phyloP scores from a whole-genome alignment of 2,797 vertebrate species.

The Chrosomus eos region DNA sequence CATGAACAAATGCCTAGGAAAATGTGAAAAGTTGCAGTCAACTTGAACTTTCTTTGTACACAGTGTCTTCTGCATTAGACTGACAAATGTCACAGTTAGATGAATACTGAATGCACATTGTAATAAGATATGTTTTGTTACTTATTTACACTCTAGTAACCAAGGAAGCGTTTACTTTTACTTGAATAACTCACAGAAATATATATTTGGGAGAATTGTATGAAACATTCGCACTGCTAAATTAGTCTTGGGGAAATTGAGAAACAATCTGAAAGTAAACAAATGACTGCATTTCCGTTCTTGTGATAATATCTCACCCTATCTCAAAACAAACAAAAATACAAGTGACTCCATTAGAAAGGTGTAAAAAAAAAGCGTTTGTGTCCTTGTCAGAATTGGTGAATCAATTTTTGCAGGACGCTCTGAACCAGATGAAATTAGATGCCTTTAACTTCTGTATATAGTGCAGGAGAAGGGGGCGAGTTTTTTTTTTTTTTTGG shows the following conservation, averaged over 20 bases:
- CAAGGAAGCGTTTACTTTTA: not conserved
- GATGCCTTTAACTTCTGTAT: slow-evolving; percentile 41
- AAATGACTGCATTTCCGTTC: slow-evolving; percentile 21
- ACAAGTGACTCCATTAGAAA: slow-evolving; percentile 31
- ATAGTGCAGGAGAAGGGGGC: not conserved
- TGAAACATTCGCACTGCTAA: not conserved
- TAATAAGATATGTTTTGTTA: slow-evolving; percentile 25
- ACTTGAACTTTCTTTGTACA: slow-evolving; percentile 14
- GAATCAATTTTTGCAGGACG: slow-evolving; percentile 45
- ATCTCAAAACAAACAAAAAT: slow-evolving; percentile 40
- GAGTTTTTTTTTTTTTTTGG: not conserved
- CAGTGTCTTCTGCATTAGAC: not conserved
- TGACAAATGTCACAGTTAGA: slow-evolving; percentile 17
- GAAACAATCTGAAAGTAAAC: not conserved
- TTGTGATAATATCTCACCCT: slow-evolving; percentile 66
- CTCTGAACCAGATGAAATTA: slow-evolving; percentile 50
- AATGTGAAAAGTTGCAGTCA: slow-evolving; percentile 33
- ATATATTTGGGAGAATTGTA: slow-evolving; percentile 4
- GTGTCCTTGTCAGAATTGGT: slow-evolving; percentile 35
- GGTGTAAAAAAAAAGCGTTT: slow-evolving; percentile 40
- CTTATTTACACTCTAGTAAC: not conserved
- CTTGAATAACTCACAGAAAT: slow-evolving; percentile 4
- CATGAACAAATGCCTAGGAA: slow-evolving; percentile 18
- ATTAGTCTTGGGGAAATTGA: not conserved
- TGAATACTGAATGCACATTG: slow-evolving; percentile 1